These are phyloP conservation scores for Zeus faber DNA, from an alignment of 2,113 vertebrate species.

Conservation along the genomic window DNA sequence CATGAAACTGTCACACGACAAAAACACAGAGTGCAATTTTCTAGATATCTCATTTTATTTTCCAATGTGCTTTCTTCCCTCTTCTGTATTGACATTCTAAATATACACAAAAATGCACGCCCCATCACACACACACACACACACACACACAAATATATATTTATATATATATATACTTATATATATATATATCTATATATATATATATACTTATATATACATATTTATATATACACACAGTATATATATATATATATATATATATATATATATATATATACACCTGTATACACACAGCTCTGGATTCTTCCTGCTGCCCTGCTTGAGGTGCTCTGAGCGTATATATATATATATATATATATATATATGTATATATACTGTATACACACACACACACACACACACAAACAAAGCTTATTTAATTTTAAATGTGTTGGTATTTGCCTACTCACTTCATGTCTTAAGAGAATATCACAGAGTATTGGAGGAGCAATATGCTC, in stretches of 20 bases:
- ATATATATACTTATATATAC: too few species aligned
- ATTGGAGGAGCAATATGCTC: slow-evolving; percentile 16
- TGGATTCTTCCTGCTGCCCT: background rate
- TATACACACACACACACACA: background rate
- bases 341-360: background rate
- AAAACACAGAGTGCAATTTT: too few species aligned
- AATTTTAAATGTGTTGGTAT: slow-evolving; percentile 17
- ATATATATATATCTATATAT: too few species aligned
- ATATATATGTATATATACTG: background rate
- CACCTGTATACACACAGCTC: background rate
- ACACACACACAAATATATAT: too few species aligned
- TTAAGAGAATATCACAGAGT: slow-evolving; percentile 41
- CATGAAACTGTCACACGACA: too few species aligned
- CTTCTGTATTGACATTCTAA: too few species aligned
- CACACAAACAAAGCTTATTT: background rate
- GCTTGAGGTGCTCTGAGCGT: background rate
- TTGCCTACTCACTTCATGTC: slow-evolving; percentile 32
- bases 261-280: background rate
- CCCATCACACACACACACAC: too few species aligned
- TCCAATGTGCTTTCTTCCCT: too few species aligned
- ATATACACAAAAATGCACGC: slow-evolving; percentile 15
- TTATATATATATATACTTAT: background rate
- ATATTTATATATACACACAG: too few species aligned
- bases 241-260: background rate
- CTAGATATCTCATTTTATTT: too few species aligned